A percentile compares a stretch with the other conserved stretches of the same genome.
phyloP scores from a whole-genome alignment of 2,113 vertebrate genomes.

The Hippopotamus amphibius region DNA sequence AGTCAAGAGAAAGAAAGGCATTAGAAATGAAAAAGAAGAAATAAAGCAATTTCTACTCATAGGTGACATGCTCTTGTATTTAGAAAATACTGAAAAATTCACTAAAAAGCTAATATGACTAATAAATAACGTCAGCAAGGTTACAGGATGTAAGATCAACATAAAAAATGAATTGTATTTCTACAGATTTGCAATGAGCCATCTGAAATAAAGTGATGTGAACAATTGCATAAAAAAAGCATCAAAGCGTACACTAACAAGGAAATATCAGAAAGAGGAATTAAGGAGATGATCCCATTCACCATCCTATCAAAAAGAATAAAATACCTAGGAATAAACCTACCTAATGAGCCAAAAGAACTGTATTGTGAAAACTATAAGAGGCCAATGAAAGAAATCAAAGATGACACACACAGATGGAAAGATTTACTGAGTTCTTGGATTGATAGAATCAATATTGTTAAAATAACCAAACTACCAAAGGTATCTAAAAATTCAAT shows the following conservation, averaged over 20 bases:
- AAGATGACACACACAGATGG: no score
- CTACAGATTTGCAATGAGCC: not conserved
- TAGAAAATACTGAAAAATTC: not conserved
- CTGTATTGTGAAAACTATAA: no score
- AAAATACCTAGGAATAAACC: no score
- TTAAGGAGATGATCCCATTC: no score
- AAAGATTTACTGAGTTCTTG: no score
- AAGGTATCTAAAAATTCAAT: no score
- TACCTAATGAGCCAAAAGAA: no score
- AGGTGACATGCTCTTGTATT: not conserved
- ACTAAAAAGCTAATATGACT: not conserved
- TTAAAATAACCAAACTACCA: no score
- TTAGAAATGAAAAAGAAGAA: not conserved
- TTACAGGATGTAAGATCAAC: not conserved
- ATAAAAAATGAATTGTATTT: not conserved
- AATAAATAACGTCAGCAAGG: not conserved
- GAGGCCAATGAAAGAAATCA: no score
- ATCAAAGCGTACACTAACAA: not conserved
- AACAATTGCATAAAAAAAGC: not conserved
- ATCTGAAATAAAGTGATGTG: not conserved
- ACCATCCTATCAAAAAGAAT: no score
- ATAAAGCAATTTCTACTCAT: not conserved
- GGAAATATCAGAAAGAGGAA: no score
- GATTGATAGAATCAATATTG: no score
- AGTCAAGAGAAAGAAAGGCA: not conserved